A percentile compares a stretch with the other conserved stretches of the same genome.
Conservation (phyloP, 2,888 invertebrate species). For the Antheraea yamamai region DNA sequence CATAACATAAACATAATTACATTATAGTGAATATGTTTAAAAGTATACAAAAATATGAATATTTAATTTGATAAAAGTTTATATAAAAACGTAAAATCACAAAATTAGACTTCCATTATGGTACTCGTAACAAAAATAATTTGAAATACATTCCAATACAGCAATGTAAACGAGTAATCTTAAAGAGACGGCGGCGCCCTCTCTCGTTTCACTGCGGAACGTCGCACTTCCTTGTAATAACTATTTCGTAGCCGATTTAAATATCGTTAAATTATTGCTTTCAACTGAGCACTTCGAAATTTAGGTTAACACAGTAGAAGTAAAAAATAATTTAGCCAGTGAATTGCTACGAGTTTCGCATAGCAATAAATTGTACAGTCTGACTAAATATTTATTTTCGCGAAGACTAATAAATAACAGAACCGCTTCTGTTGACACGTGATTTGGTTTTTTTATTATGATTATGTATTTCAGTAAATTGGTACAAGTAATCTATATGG, state of each 20-base stretch:
- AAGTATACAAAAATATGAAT: background rate
- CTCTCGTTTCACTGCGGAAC: background rate
- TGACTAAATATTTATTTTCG: background rate
- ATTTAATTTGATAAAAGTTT: background rate
- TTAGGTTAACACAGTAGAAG: background rate
- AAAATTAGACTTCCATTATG: background rate
- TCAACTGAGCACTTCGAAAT: background rate
- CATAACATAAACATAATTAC: too few relatives aligned
- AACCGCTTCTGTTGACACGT: background rate
- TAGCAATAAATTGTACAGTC: background rate
- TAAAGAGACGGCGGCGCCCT: background rate
- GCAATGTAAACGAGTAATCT: conserved; percentile 2
- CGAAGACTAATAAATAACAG: background rate
- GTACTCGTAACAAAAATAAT: background rate
- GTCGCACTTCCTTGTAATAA: conserved; percentile 7
- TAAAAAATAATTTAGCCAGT: background rate
- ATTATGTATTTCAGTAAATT: background rate
- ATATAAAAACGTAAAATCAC: background rate
- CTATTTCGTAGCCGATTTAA: conserved; percentile 13
- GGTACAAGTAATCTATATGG: background rate
- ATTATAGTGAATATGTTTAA: background rate
- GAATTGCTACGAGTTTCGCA: background rate
- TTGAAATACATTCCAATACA: conserved; percentile 5
- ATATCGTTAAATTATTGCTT: conserved; percentile 14
- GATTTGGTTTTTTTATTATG: background rate